A percentile compares a stretch with the other conserved stretches of the same genome.
phyloP scores from a whole-genome alignment of 2,888 invertebrate species.

The Willowsia nigromaculata region DNA sequence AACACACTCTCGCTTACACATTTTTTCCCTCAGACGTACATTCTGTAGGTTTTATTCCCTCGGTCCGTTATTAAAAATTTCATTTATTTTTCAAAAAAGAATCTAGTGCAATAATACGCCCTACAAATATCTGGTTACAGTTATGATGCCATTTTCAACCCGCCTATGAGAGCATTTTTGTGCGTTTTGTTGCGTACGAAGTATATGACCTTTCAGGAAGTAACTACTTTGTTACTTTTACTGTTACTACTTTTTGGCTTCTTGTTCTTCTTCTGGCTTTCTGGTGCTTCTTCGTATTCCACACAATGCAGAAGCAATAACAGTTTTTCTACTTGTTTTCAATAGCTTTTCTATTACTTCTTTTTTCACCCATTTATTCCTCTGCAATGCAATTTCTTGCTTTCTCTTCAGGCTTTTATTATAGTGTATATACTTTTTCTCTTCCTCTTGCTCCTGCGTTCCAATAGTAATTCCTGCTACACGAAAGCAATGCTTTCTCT shows the following conservation, averaged over 20 bases:
- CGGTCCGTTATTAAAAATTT: constrained; percentile 14
- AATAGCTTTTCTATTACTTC: constrained; percentile 43
- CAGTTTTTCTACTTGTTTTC: constrained; percentile 38
- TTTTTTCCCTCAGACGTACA: neutral
- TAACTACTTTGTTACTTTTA: constrained; percentile 39
- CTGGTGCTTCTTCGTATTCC: neutral
- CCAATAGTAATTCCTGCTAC: neutral
- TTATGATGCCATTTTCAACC: neutral
- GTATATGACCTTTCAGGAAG: constrained; percentile 43
- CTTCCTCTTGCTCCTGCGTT: neutral
- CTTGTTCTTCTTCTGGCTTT: neutral
- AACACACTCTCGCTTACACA: neutral
- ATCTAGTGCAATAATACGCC: no score
- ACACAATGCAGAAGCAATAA: constrained; percentile 45
- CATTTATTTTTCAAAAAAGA: neutral
- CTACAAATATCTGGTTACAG: neutral
- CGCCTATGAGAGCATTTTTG: neutral
- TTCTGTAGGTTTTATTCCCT: neutral
- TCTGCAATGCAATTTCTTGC: neutral
- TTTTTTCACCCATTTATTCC: constrained; percentile 28
- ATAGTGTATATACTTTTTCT: no score
- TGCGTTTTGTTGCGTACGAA: constrained; percentile 55
- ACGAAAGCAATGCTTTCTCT: constrained; percentile 33
- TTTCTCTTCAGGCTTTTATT: neutral
- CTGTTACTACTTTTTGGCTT: neutral